phyloP scores from a whole-genome alignment of 2,888 invertebrate genomes.

The Apodemia zela region DNA sequence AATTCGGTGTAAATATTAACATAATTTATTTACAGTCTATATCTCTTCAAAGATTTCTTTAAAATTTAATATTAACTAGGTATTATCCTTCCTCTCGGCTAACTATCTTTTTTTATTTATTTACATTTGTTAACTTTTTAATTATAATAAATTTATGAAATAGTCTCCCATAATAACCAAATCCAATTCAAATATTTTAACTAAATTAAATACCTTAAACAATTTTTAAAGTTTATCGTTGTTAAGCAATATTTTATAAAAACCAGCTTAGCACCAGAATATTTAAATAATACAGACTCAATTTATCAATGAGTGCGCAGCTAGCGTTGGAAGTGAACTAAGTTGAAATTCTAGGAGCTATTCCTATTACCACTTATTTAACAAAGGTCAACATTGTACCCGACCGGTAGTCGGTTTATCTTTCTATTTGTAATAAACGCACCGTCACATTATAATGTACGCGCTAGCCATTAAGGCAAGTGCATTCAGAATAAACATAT shows the following conservation, averaged over 20 bases:
- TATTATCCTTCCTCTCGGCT: no score
- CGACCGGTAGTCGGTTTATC: slow-evolving; percentile 65
- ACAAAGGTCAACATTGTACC: slow-evolving; percentile 61
- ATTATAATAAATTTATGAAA: no score
- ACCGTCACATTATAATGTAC: slow-evolving; percentile 50
- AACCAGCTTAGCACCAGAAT: not conserved
- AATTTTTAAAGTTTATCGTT: not conserved
- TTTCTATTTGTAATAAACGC: slow-evolving; percentile 62
- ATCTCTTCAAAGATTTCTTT: no score
- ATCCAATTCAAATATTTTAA: no score
- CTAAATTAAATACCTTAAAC: no score
- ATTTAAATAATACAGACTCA: not conserved
- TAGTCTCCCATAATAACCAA: no score
- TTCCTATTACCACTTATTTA: slow-evolving; percentile 37
- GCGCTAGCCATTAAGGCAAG: slow-evolving; percentile 30
- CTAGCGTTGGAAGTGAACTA: slow-evolving; percentile 14
- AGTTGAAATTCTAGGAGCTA: slow-evolving; percentile 25
- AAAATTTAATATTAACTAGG: no score
- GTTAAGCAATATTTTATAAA: not conserved
- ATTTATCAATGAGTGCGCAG: not conserved
- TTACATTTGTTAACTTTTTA: no score
- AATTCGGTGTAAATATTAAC: no score
- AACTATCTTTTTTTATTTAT: no score
- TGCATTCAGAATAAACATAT: slow-evolving; percentile 24
- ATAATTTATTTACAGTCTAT: no score